Percentiles rank a stretch among this genome's conserved stretches.
Evolutionary conservation across 2,113 vertebrate species (phyloP).

Genomic region (Rhinoderma darwinii): DNA sequence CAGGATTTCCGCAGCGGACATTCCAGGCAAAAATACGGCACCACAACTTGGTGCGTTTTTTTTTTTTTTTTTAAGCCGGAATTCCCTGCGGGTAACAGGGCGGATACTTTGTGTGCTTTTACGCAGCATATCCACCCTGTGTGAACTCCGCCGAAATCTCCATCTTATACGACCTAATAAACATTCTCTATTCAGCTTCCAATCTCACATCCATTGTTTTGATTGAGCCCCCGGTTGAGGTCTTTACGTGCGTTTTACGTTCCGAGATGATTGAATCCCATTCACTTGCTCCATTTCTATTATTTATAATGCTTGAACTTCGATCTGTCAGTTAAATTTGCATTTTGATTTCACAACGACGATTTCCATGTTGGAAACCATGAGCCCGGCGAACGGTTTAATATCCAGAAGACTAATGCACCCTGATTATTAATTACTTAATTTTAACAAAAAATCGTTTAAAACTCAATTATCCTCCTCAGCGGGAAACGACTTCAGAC

Average conservation of each 20-base stretch:
- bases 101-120: too few species aligned
- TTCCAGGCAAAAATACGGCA: too few species aligned
- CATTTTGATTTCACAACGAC: background rate
- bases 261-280: constrained; percentile 5
- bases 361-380: background rate
- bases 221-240: background rate
- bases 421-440: constrained; percentile 33
- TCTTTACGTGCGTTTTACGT: background rate
- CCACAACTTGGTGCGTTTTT: too few species aligned
- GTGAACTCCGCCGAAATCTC: too few species aligned
- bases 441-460: constrained; percentile 27
- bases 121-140: too few species aligned
- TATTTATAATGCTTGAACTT: background rate
- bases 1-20: too few species aligned
- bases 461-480: constrained; percentile 30
- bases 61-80: too few species aligned
- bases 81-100: too few species aligned
- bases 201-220: background rate
- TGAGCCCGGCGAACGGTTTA: background rate
- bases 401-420: constrained; percentile 3
- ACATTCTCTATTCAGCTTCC: background rate
- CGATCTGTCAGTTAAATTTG: background rate
- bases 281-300: background rate
- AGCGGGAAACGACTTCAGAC: background rate
- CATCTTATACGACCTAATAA: background rate